Evolutionary conservation across 2,888 invertebrate species (phyloP), one percentile per base, ranked within the genome.

Genomic region (Cremastinae sp.): DNA sequence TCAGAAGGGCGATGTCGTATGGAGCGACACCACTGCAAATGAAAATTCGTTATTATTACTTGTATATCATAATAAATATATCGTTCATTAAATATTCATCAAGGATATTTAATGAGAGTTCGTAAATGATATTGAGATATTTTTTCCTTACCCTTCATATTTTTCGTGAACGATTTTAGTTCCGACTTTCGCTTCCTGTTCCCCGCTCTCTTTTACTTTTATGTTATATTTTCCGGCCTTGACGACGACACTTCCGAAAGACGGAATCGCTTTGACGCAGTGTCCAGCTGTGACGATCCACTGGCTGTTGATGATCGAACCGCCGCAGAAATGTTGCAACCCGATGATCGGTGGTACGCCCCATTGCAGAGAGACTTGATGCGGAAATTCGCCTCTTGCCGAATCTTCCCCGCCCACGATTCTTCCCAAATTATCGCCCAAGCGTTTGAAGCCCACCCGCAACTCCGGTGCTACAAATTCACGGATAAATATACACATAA

Each of bases 161-260:
- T 91, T 0, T 89, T 79, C 4, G 7, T 86, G 86, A 12, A 83
- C 84, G 9, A 83, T 83, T n/a, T 83, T 84, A 5, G 83, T 84
- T 16, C 83, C 83, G 16, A 90, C 84, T 2, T 20, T 9, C 37
- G 80, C 61, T 0, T 69, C 35, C 70, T 87, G 85, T 84, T 92
- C 92, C 0, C 86, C 83, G 0, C 84, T 88, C 55, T 86, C 85
- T 9, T 12, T 49, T 1, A n/a, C 8, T 4, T 64, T 64, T 0
- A 92, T 88, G 55, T 91, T 90, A 81, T 92, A 91, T 0, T 91
- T 92, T 37, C 92, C 92, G 0, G 91, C 92, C 3, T 92, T 89
- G 0, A 91, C 92, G 84, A 79, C 61, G 28, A 83, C 82, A 3
- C 41, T 7, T 39, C 90, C 88, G 43, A 81, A 82, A 41, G 80